phyloP scores from a whole-genome alignment of 2,888 invertebrate species.

The Pristionchus maxplancki region DNA sequence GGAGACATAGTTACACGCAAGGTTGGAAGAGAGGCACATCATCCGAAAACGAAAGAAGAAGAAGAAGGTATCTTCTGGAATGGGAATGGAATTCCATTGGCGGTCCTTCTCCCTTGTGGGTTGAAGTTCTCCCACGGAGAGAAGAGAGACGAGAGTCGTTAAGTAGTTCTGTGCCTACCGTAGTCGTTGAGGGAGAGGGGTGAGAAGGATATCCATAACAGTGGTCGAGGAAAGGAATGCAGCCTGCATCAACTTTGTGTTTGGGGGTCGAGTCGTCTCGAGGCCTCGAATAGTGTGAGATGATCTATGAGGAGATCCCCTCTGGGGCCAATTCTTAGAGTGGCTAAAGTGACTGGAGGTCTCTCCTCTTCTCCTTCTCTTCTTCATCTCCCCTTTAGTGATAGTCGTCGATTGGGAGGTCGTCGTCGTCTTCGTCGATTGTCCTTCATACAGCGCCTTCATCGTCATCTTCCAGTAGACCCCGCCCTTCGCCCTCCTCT shows the following conservation, averaged over 20 bases:
- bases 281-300: constrained; percentile 23
- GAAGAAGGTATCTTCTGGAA: constrained; percentile 37
- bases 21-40: neutral
- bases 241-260: constrained; percentile 10
- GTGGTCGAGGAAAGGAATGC: neutral
- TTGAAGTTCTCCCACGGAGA: constrained; percentile 37
- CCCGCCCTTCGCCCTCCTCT: neutral
- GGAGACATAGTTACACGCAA: neutral
- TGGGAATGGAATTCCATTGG: constrained; percentile 29
- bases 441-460: neutral
- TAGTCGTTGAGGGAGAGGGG: neutral
- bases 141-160: constrained; percentile 5
- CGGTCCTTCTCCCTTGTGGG: constrained; percentile 38
- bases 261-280: constrained; percentile 11
- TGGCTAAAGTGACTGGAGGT: constrained; percentile 47
- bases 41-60: constrained; percentile 1
- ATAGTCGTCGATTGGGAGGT: neutral
- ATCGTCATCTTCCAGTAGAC: constrained; percentile 34
- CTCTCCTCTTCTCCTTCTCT: neutral
- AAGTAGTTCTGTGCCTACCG: constrained; percentile 43
- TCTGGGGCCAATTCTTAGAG: constrained; percentile 30
- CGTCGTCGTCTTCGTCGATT: constrained; percentile 9
- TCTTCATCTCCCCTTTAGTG: neutral
- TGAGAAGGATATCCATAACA: constrained; percentile 21
- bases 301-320: constrained; percentile 39